A percentile compares a stretch with the other conserved stretches of the same genome.
Evolutionary conservation across 2,797 vertebrate species (phyloP).

Genomic region (Rhinatrema bivittatum): DNA sequence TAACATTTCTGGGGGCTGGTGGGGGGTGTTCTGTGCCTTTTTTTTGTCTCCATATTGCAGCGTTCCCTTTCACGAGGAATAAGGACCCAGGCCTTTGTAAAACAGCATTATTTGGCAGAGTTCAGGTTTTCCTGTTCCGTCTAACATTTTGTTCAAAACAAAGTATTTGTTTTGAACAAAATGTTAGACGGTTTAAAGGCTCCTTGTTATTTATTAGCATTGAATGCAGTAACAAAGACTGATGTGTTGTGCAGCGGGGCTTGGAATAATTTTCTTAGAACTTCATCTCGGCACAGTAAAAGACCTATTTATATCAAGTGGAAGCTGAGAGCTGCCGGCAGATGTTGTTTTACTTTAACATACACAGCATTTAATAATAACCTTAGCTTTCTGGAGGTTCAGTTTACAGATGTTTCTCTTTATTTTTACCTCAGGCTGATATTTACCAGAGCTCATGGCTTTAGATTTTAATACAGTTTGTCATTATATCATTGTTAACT

Average conservation of each 20-base stretch:
- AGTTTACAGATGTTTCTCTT: constrained; percentile 55
- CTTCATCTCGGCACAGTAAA: constrained; percentile 50
- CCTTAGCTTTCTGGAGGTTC: constrained; percentile 45
- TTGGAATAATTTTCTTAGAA: constrained; percentile 55
- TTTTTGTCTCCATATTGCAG: constrained; percentile 27
- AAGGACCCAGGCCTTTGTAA: constrained; percentile 27
- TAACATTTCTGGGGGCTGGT: background rate
- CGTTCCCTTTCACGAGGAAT: constrained; percentile 16
- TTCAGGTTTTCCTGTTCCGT: constrained; percentile 36
- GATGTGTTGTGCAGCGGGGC: constrained; percentile 50
- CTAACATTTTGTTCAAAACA: no score
- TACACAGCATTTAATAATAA: constrained; percentile 60
- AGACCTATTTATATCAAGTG: constrained; percentile 51
- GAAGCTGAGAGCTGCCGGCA: constrained; percentile 51
- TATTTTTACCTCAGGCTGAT: constrained; percentile 58
- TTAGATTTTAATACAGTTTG: constrained; percentile 39
- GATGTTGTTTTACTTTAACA: constrained; percentile 61
- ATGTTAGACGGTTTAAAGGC: constrained; percentile 50
- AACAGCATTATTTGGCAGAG: constrained; percentile 22
- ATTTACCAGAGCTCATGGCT: constrained; percentile 37
- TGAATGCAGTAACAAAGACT: constrained; percentile 44
- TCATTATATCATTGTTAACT: constrained; percentile 43
- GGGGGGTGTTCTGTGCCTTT: constrained; percentile 24
- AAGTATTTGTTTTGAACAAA: constrained; percentile 44
- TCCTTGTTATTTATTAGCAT: constrained; percentile 52